Evolutionary conservation across 1,140 invertebrate genomes (phyloP).

Genomic region (Saccostrea echinata): DNA sequence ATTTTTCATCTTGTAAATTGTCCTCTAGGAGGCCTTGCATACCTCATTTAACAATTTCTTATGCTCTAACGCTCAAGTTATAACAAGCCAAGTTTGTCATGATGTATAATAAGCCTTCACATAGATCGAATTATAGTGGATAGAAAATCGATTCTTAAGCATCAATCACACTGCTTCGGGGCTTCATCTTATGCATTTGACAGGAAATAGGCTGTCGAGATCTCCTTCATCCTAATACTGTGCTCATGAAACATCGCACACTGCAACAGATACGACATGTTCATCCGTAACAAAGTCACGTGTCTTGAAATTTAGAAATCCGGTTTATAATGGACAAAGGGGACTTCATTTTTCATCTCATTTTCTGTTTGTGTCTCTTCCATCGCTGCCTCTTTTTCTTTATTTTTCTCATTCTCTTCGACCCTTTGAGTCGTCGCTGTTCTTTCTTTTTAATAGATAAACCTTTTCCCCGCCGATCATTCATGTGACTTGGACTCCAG

Average conservation of each 20-base stretch:
- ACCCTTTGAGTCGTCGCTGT: slow-evolving; percentile 4
- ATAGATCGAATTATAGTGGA: slow-evolving; percentile 23
- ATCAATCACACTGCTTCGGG: neutral
- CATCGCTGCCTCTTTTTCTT: slow-evolving; percentile 1
- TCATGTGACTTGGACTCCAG: neutral
- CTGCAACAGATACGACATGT: neutral
- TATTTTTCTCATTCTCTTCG: slow-evolving; percentile 16
- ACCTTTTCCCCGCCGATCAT: neutral
- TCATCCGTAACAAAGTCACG: neutral
- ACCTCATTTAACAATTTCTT: slow-evolving; percentile 22
- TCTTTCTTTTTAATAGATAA: neutral
- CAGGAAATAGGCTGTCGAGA: neutral
- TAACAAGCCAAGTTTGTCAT: neutral
- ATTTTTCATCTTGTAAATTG: neutral
- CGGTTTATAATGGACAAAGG: neutral
- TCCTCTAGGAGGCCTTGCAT: neutral
- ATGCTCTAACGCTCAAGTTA: slow-evolving; percentile 28
- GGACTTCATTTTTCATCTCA: neutral
- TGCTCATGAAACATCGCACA: neutral
- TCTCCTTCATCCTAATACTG: neutral
- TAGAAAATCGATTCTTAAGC: slow-evolving; percentile 29
- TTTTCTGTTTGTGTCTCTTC: slow-evolving; percentile 25
- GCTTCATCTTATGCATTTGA: slow-evolving; percentile 3
- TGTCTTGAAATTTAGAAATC: neutral
- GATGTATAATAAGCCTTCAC: slow-evolving; percentile 5